Evolutionary conservation across 2,888 invertebrate species (phyloP), one percentile per base, ranked within the genome.

Genomic region (Athalia circularis): DNA sequence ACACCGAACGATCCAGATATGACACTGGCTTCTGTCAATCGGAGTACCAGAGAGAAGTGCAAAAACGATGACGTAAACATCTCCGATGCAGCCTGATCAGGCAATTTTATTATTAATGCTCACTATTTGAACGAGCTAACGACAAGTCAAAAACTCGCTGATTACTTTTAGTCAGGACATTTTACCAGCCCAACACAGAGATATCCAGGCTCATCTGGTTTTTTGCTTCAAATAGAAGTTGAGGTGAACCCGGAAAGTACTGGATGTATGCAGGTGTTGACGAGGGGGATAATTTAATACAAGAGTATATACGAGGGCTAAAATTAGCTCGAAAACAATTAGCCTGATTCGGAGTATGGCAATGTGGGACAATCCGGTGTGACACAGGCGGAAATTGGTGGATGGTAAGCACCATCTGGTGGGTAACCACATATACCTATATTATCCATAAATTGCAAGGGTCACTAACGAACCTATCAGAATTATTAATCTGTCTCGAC

Each of bases 61-160:
- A 67, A 67, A 67, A 67, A 48, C 3, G 7, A 4, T 67, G 67
- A 13, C 67, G 67, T 67, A 52, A 67, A 67, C 67, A 54, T 11
- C n/a, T 54, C n/a, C 11, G n/a, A 54, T 29, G 29, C 2, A 29
- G 54, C n/a, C 54, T 54, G 54, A 54, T 29, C 29, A 54, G n/a
- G 54, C 7, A 50, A 67, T 67, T 67, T 8, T 67, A 47, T n/a
- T 45, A 64, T 9, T n/a, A 43, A 9, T 45, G 64, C 47, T 6
- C 45, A 45, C 45, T 45, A 64, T 64, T 64, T 29, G 1, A 29
- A 29, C 29, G 29, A 29, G 29, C 29, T 29, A 29, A 29, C 29
- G 29, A 29, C 2, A 29, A 29, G 29, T 29, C 29, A 29, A 29
- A 29, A 29, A 29, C 29, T 29, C 29, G 29, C 29, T 29, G 29